Conservation (phyloP, 1,140 invertebrate species). For the Cyphomyrmex costatus region DNA sequence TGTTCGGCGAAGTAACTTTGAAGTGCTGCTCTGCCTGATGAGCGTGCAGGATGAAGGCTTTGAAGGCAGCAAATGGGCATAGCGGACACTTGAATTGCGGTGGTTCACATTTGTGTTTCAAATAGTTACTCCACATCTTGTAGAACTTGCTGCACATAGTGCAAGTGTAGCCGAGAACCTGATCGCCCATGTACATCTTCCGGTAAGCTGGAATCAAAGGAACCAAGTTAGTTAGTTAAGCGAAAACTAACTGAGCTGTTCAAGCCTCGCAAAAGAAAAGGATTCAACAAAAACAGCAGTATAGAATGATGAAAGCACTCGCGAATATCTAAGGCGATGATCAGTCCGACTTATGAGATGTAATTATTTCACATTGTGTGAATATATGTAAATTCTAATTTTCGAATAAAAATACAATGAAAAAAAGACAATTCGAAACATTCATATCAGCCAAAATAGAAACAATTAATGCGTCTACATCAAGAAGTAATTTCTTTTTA, state of each 20-base stretch:
- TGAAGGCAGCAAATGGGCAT: slow-evolving; percentile 86
- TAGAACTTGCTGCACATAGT: slow-evolving; percentile 87
- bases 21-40: slow-evolving; percentile 86
- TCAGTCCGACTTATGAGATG: slow-evolving; percentile 48
- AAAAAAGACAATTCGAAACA: slow-evolving; percentile 16
- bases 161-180: slow-evolving; percentile 86
- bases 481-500: not conserved
- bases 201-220: slow-evolving; percentile 85
- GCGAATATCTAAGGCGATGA: not conserved
- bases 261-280: slow-evolving; percentile 37
- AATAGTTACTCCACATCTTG: slow-evolving; percentile 87
- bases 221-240: slow-evolving; percentile 68
- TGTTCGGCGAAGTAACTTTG: slow-evolving; percentile 84
- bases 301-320: slow-evolving; percentile 34
- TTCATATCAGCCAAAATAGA: not conserved
- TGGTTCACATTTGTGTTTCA: slow-evolving; percentile 86
- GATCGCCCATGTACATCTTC: slow-evolving; percentile 86
- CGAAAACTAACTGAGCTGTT: not conserved
- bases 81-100: slow-evolving; percentile 85
- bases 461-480: not conserved
- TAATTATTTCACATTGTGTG: not conserved
- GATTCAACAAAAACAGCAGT: slow-evolving; percentile 47
- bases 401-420: not conserved
- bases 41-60: slow-evolving; percentile 86
- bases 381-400: not conserved